Evolutionary conservation across 2,113 vertebrate species (phyloP).

Genomic region (Ivindomyrus marchei): DNA sequence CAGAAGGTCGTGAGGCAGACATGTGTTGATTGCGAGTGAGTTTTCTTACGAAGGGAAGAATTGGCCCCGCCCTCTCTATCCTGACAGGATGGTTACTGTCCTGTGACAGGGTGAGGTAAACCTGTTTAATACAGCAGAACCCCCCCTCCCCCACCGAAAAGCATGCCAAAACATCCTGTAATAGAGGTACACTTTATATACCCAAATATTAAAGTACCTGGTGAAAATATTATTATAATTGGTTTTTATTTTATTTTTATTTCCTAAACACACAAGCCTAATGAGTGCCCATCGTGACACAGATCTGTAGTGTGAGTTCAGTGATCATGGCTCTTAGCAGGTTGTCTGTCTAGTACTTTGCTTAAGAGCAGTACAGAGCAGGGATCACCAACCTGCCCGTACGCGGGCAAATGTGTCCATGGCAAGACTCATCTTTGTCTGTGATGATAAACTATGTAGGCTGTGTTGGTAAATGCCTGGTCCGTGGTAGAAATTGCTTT

Average conservation of each 20-base stretch:
- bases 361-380: neutral
- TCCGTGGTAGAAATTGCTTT: neutral
- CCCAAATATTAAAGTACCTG: neutral
- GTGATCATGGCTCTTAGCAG: neutral
- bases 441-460: neutral
- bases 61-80: neutral
- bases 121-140: neutral
- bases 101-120: neutral
- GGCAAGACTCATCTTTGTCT: neutral
- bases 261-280: neutral
- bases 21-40: neutral
- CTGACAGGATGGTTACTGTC: neutral
- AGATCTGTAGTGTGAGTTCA: neutral
- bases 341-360: neutral
- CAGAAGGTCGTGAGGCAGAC: neutral
- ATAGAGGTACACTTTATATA: neutral
- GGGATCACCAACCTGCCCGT: neutral
- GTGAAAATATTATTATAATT: neutral
- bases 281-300: neutral
- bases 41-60: neutral
- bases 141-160: neutral
- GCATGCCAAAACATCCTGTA: neutral
- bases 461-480: neutral
- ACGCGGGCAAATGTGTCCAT: neutral
- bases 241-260: neutral